Evolutionary conservation across 1,140 invertebrate species (phyloP).

Genomic region (Conopomorpha cramerella): DNA sequence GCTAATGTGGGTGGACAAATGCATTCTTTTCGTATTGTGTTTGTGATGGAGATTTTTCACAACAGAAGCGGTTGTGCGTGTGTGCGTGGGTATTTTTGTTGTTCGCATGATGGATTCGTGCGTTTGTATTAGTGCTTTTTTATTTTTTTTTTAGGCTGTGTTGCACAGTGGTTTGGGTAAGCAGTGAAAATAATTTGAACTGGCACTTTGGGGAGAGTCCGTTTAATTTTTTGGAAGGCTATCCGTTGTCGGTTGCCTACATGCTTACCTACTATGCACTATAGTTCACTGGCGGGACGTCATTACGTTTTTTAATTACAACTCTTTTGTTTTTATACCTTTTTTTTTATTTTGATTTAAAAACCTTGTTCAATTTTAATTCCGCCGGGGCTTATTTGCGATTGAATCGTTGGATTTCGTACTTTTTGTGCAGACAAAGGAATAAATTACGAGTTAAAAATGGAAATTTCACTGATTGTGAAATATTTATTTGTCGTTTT

Average conservation of each 20-base stretch:
- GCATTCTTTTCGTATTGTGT: constrained; percentile 34
- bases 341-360: constrained; percentile 38
- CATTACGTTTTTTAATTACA: constrained; percentile 60
- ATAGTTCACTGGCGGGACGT: constrained; percentile 50
- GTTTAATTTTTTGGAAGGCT: constrained; percentile 59
- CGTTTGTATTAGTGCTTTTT: constrained; percentile 49
- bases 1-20: constrained; percentile 23
- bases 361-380: constrained; percentile 23
- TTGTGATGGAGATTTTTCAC: constrained; percentile 13
- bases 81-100: constrained; percentile 35
- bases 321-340: constrained; percentile 36
- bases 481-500: too few species aligned
- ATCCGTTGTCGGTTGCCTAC: too few species aligned
- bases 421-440: background rate
- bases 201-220: constrained; percentile 41
- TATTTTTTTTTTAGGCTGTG: constrained; percentile 36
- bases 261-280: constrained; percentile 8
- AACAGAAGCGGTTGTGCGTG: constrained; percentile 14
- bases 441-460: too few species aligned
- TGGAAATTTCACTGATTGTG: too few species aligned
- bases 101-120: constrained; percentile 48
- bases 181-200: constrained; percentile 57
- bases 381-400: constrained; percentile 6
- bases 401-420: constrained; percentile 1
- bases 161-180: constrained; percentile 36